A percentile compares a stretch with the other conserved stretches of the same genome.
Evolutionary conservation across 2,888 invertebrate species (phyloP).

Genomic region (Thymelicus sylvestris): DNA sequence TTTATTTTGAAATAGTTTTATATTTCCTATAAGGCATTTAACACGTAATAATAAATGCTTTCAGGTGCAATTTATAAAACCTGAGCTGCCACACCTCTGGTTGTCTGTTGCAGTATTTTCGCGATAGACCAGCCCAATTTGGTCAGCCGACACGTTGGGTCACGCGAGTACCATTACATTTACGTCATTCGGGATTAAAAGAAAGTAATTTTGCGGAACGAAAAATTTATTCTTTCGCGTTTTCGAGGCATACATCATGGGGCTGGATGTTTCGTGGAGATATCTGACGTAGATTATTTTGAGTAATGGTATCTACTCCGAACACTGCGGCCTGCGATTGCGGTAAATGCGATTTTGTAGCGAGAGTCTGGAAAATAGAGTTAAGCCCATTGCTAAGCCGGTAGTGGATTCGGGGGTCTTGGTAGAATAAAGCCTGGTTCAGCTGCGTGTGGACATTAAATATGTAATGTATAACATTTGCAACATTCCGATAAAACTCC

Average conservation of each 20-base stretch:
- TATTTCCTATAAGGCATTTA: conserved; percentile 17
- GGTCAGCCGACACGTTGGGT: conserved; percentile 48
- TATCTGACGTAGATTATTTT: conserved; percentile 81
- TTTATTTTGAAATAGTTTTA: conserved; percentile 7
- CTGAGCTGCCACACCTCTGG: conserved; percentile 36
- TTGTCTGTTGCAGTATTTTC: conserved; percentile 36
- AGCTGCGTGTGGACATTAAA: not conserved
- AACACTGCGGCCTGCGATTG: conserved; percentile 25
- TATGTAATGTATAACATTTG: not conserved
- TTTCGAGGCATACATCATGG: conserved; percentile 71
- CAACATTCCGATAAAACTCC: not conserved
- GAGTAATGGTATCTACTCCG: conserved; percentile 66
- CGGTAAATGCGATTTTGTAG: conserved; percentile 12
- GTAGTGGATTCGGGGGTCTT: too few relatives aligned
- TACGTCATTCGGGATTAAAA: conserved; percentile 68
- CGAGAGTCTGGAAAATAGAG: not conserved
- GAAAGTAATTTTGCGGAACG: conserved; percentile 48
- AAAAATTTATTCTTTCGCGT: conserved; percentile 65
- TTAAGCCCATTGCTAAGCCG: too few relatives aligned
- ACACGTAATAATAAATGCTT: conserved; percentile 32
- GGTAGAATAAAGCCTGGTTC: too few relatives aligned
- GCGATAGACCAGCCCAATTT: conserved; percentile 44
- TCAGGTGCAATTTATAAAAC: conserved; percentile 38
- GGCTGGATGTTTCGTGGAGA: conserved; percentile 59
- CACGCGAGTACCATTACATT: conserved; percentile 52